Evolutionary conservation across 1,140 invertebrate genomes (phyloP), one percentile per base, ranked within the genome.

Genomic region (Acyrthosiphon pisum): DNA sequence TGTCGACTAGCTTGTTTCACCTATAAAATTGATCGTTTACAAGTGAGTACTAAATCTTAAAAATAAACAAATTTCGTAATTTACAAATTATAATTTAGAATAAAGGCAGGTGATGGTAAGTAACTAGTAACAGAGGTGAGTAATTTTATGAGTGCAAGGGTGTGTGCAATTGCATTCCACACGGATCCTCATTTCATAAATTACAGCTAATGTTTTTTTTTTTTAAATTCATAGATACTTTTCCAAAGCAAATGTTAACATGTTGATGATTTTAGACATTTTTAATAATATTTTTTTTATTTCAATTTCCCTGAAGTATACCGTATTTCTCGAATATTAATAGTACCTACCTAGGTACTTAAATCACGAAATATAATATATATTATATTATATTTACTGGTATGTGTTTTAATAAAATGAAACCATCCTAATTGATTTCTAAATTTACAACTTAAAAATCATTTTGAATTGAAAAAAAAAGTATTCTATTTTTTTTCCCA

Each of bases 1-100:
- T 97, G 96, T 93, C 97, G 96, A 6, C 97, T 97, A 76, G 97
- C 97, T 94, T 96, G 95, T 95, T 97, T 96, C 18, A 97, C 97
- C 96, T 97, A 94, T 37, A 90, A 30, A 56, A 86, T 41, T 26
- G 1, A 35, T 87, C 23, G 23, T 84, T 84, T 26, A 41, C 23
- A 84, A 26, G 30, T 60, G 9, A 2, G 7, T n/a, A 68, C 30
- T n/a, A 18, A 18, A 76, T n/a, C 30, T 18, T n/a, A 14, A 30
- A 30, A 60, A 68, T 68, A 2, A n/a, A 68, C 60, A n/a, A n/a
- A 1, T n/a, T 68, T 68, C 30, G 4, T 68, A 2, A n/a, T n/a
- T 76, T n/a, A 18, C 0, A 76, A 76, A n/a, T 18, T 76, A n/a
- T 76, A n/a, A n/a, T 76, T 76, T n/a, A 18, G 60, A 18, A n/a